Percentiles rank a stretch among this genome's conserved stretches.
Evolutionary conservation across 2,113 vertebrate species (phyloP).

Genomic region (Barnardius zonarius): DNA sequence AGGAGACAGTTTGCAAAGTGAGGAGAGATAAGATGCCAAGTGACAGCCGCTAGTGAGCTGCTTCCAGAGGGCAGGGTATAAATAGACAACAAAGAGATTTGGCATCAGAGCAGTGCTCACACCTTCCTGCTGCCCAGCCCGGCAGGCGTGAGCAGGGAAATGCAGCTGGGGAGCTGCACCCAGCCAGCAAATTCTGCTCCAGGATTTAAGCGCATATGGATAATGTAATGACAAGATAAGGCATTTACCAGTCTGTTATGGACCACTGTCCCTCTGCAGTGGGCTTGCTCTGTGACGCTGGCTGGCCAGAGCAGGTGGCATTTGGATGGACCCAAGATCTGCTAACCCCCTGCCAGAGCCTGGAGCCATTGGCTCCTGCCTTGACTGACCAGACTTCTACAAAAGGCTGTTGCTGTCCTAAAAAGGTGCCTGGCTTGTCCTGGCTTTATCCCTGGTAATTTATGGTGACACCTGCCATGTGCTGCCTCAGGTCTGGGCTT

Average conservation of each 20-base stretch:
- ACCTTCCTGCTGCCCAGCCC: constrained; percentile 10
- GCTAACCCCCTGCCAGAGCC: background rate
- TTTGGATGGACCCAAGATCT: background rate
- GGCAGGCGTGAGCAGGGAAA: background rate
- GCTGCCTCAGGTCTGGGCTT: background rate
- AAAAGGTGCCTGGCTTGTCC: background rate
- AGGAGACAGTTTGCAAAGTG: constrained; percentile 8
- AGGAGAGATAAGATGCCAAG: background rate
- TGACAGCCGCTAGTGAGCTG: constrained; percentile 23
- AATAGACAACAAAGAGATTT: constrained; percentile 63
- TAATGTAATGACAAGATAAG: background rate
- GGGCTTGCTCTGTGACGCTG: background rate
- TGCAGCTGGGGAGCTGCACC: background rate
- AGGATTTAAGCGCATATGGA: background rate
- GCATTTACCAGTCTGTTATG: background rate
- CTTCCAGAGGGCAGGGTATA: constrained; percentile 51
- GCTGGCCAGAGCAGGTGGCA: constrained; percentile 40
- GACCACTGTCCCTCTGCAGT: background rate
- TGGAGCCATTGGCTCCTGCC: background rate
- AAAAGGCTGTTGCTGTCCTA: background rate
- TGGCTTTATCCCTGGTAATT: background rate
- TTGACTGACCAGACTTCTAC: background rate
- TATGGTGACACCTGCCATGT: background rate
- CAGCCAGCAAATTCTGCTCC: background rate
- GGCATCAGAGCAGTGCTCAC: background rate